These are phyloP conservation scores for Virgularia gustaviana DNA, from an alignment of 92 coral and sea anemone species.

Conservation along the genomic window DNA sequence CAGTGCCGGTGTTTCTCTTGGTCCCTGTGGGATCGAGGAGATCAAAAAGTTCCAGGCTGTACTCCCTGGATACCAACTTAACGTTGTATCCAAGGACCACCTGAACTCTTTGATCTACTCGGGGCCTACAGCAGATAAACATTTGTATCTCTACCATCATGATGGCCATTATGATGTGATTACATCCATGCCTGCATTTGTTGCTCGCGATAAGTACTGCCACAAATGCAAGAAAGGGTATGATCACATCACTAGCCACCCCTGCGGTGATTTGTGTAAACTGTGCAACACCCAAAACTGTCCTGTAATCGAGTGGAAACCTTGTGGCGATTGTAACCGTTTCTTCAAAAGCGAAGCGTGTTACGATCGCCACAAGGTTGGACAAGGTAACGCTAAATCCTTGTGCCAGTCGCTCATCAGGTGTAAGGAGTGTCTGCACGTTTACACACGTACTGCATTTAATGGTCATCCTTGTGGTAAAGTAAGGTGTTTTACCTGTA, in stretches of 20 bases:
- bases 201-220: conserved; percentile 40
- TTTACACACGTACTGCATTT: conserved; percentile 10
- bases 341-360: conserved; percentile 40
- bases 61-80: too few relatives aligned
- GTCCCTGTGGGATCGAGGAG: too few relatives aligned
- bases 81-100: conserved; percentile 38
- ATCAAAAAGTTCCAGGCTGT: too few relatives aligned
- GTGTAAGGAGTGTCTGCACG: conserved; percentile 14
- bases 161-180: conserved; percentile 64
- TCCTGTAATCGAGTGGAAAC: conserved; percentile 6
- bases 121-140: conserved; percentile 43
- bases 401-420: not conserved
- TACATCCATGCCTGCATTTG: conserved; percentile 46
- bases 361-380: conserved; percentile 28
- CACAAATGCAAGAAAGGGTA: conserved; percentile 48
- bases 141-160: too few relatives aligned
- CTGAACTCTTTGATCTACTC: conserved; percentile 51
- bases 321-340: conserved; percentile 37
- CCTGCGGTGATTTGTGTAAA: conserved; percentile 30
- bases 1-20: too few relatives aligned
- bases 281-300: conserved; percentile 13
- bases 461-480: conserved; percentile 35
- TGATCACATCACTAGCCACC: conserved; percentile 37
- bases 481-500: conserved; percentile 22
- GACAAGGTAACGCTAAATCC: too few relatives aligned